phyloP scores from a whole-genome alignment of 2,113 vertebrate genomes.

The Abramis brama region DNA sequence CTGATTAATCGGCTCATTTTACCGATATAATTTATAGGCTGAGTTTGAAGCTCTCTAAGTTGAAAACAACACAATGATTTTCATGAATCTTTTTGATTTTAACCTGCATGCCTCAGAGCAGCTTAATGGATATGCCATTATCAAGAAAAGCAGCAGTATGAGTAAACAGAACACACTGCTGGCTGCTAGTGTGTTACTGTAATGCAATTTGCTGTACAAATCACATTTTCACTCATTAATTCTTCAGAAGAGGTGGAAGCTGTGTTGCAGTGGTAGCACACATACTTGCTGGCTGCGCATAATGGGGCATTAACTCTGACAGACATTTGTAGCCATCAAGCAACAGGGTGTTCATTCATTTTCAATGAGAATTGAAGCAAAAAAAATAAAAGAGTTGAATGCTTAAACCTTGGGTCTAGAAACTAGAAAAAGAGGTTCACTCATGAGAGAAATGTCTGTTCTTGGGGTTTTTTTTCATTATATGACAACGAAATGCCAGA shows the following conservation, averaged over 20 bases:
- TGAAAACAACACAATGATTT: not conserved
- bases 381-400: not conserved
- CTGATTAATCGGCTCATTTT: not conserved
- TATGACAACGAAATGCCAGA: not conserved
- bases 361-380: not conserved
- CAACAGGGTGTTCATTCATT: not conserved
- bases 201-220: conserved; percentile 1
- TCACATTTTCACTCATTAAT: conserved; percentile 16
- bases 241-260: not conserved
- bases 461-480: not conserved
- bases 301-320: not conserved
- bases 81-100: not conserved
- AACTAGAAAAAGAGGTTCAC: not conserved
- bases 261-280: not conserved
- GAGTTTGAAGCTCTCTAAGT: not conserved
- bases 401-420: not conserved
- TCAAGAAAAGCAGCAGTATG: not conserved
- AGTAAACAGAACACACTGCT: conserved; percentile 8
- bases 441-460: not conserved
- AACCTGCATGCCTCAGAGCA: conserved; percentile 16
- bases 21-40: not conserved
- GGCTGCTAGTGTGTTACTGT: not conserved
- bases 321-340: not conserved
- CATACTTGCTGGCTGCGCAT: not conserved
- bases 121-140: conserved; percentile 5